Evolutionary conservation across 2,888 invertebrate genomes (phyloP), one percentile per base, ranked within the genome.

Genomic region (Rhamphomyia laevipes): DNA sequence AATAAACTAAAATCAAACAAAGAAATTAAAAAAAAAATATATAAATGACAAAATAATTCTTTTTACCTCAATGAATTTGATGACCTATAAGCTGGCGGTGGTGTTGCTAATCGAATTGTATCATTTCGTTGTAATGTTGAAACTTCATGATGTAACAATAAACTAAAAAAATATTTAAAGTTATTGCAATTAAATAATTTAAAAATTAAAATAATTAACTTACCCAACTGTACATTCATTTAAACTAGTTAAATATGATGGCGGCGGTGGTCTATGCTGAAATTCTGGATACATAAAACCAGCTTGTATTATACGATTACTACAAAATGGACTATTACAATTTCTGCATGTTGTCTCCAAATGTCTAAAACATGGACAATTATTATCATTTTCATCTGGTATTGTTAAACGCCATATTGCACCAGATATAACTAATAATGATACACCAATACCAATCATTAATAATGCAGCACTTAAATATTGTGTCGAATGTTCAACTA

Each of bases 241-340:
- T 86, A 94, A 88, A 53, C 92, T 91, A 4, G 94, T 93, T 72
- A 92, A 86, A 70, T 95, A 95, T 54, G 92, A 89, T 23, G 95
- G 95, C 41, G 95, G 95, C 37, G 95, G 95, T 23, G 92, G 91
- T 58, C 94, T 78, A 72, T 90, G 93, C 67, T 92, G 92, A 68
- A 95, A 95, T 73, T 95, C 95, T 4, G 94, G 93, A 70, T 94
- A 94, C 73, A 91, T 80, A 86, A 89, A 89, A 62, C 88, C 89
- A 23, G 63, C 62, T 0, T 90, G 87, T 68, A 91, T 85, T 66
- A 90, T 82, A 0, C 87, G 85, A 53, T 87, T 75, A 41, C 84
- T 86, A 53, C 70, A 67, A 62, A 84, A 87, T 45, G 84, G 81
- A 57, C 81, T 74, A 55, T 80, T 68, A 53, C 74, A 68, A 50